These are phyloP conservation scores for Tympanuchus pallidicinctus DNA, from an alignment of 2,113 vertebrate genomes.

Conservation along the genomic window DNA sequence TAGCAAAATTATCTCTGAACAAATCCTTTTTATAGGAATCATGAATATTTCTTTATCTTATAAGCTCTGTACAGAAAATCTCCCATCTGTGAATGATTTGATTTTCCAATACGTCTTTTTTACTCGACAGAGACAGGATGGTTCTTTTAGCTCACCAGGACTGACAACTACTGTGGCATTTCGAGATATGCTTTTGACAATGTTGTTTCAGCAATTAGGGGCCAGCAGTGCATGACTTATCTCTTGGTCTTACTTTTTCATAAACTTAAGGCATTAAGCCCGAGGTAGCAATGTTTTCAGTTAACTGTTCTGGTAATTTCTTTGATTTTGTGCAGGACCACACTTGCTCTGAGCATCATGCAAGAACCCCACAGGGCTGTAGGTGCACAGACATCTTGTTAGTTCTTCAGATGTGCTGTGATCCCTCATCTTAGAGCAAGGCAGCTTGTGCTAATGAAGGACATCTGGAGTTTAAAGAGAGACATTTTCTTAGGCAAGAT, in stretches of 20 bases:
- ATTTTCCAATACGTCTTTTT: conserved; percentile 55
- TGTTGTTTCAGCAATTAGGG: neutral
- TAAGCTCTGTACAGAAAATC: conserved; percentile 22
- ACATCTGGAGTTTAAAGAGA: conserved; percentile 57
- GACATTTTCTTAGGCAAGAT: conserved; percentile 52
- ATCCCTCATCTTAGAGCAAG: neutral
- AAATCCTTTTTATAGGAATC: conserved; percentile 52
- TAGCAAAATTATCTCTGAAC: conserved; percentile 43
- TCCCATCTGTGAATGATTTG: conserved; percentile 56
- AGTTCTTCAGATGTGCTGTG: neutral
- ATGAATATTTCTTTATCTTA: conserved; percentile 46
- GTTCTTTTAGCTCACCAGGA: conserved; percentile 16
- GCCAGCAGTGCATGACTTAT: conserved; percentile 11
- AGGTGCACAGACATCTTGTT: neutral
- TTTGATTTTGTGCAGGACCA: neutral
- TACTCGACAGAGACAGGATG: neutral
- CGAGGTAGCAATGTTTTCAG: neutral
- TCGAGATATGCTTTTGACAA: conserved; percentile 34
- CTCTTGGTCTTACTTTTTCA: conserved; percentile 20
- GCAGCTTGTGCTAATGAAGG: conserved; percentile 10
- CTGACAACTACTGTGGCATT: conserved; percentile 24
- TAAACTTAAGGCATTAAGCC: neutral
- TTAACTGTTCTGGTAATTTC: neutral
- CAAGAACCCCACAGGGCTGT: neutral
- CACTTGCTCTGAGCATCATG: neutral